Conservation (phyloP, 2,888 invertebrate genomes). For the Dioctria linearis region DNA sequence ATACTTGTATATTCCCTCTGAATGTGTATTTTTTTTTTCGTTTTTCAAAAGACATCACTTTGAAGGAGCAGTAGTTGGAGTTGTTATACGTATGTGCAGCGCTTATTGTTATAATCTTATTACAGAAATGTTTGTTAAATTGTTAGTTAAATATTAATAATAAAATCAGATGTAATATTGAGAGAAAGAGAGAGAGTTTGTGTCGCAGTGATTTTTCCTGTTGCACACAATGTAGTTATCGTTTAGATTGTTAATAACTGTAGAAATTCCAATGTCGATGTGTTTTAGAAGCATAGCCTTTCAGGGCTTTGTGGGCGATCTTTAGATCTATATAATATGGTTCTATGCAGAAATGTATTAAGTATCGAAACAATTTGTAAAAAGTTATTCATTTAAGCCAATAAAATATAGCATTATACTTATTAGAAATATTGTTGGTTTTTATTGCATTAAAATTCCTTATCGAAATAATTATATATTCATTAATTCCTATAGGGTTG, state of each 20-base stretch:
- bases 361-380: constrained; percentile 45
- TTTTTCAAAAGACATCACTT: constrained; percentile 40
- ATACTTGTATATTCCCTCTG: constrained; percentile 15
- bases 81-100: constrained; percentile 41
- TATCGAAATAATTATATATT: no score
- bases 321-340: constrained; percentile 23
- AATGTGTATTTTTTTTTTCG: constrained; percentile 29
- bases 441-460: not conserved
- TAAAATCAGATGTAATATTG: constrained; percentile 11
- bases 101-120: constrained; percentile 46
- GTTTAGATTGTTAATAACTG: constrained; percentile 30
- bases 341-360: constrained; percentile 46
- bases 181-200: constrained; percentile 1
- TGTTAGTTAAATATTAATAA: constrained; percentile 37
- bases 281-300: constrained; percentile 9
- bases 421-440: constrained; percentile 30
- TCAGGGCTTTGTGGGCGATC: constrained; percentile 45
- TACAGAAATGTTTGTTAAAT: constrained; percentile 38
- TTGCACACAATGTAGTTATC: constrained; percentile 32
- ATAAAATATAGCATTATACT: constrained; percentile 44
- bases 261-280: constrained; percentile 25
- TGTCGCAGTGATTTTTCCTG: constrained; percentile 37
- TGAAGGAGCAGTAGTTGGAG: not conserved
- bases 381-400: constrained; percentile 47
- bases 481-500: no score